Evolutionary conservation across 1,140 invertebrate genomes (phyloP).

Genomic region (Eubasilissa regina): DNA sequence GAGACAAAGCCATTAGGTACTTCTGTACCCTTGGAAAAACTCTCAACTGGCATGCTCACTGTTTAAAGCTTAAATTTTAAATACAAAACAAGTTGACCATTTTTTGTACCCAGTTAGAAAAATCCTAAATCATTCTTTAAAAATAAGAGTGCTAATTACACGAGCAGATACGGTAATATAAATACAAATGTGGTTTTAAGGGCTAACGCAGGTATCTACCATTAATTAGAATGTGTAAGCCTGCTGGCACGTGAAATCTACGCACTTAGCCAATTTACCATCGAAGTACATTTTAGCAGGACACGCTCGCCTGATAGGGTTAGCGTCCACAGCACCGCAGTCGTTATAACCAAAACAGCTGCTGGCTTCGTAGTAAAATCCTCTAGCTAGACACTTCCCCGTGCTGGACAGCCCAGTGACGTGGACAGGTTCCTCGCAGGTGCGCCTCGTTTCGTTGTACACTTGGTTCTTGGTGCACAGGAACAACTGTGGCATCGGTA

Average conservation of each 20-base stretch:
- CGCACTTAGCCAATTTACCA: slow-evolving; percentile 28
- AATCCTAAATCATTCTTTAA: too few relatives aligned
- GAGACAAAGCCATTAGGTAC: too few relatives aligned
- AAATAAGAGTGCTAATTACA: too few relatives aligned
- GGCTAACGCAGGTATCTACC: too few relatives aligned
- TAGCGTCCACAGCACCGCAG: background rate
- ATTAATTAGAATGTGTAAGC: background rate
- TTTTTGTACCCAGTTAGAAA: too few relatives aligned
- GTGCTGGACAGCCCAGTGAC: background rate
- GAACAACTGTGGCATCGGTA: slow-evolving; percentile 37
- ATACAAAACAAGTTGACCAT: too few relatives aligned
- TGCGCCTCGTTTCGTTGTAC: background rate
- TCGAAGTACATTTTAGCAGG: background rate
- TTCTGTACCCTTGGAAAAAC: too few relatives aligned
- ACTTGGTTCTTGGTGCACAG: slow-evolving; percentile 8
- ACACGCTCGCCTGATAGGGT: background rate
- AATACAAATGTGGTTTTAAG: too few relatives aligned
- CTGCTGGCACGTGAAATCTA: slow-evolving; percentile 18
- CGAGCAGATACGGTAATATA: too few relatives aligned
- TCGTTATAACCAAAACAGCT: slow-evolving; percentile 19
- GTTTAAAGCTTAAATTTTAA: too few relatives aligned
- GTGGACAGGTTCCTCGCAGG: slow-evolving; percentile 24
- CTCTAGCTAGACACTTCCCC: slow-evolving; percentile 6
- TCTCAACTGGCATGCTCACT: too few relatives aligned
- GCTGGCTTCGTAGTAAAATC: slow-evolving; percentile 3